Percentiles rank a stretch among this genome's conserved stretches.
These are phyloP conservation scores for Erebia epiphron DNA, from an alignment of 2,888 invertebrate species.

Conservation along the genomic window DNA sequence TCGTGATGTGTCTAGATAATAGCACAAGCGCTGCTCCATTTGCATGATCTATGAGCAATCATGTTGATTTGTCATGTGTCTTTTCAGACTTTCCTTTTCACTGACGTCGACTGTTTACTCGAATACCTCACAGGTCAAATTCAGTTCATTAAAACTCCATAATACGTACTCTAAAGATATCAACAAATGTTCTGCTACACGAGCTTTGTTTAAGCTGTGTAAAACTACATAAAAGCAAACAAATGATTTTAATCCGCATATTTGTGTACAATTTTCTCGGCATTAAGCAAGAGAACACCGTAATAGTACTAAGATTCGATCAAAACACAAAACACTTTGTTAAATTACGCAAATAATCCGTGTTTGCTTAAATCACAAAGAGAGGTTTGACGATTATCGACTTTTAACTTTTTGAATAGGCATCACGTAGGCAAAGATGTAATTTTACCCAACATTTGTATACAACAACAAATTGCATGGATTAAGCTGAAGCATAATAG, in stretches of 20 bases:
- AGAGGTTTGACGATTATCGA: not conserved
- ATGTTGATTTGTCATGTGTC: conserved; percentile 50
- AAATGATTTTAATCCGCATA: conserved; percentile 22
- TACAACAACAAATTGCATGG: conserved; percentile 8
- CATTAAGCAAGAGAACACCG: conserved; percentile 7
- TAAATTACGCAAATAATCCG: conserved; percentile 18
- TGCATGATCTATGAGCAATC: conserved; percentile 56
- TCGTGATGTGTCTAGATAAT: conserved; percentile 59
- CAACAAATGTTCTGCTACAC: not conserved
- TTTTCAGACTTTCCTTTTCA: conserved; percentile 57
- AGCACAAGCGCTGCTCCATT: conserved; percentile 54
- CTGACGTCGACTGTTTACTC: conserved; percentile 30
- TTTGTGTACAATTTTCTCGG: conserved; percentile 17
- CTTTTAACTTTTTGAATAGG: not conserved
- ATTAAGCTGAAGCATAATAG: conserved; percentile 10
- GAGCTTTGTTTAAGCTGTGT: conserved; percentile 7
- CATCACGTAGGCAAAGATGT: not conserved
- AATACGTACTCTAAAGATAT: not conserved
- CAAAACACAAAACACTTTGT: conserved; percentile 1
- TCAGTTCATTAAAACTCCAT: not conserved
- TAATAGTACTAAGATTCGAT: not conserved
- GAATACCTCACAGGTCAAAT: conserved; percentile 15
- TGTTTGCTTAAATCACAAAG: conserved; percentile 1
- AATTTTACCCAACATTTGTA: conserved; percentile 1
- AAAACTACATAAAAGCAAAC: not conserved